These are phyloP conservation scores for Varecia variegata DNA, from an alignment of 2,797 vertebrate species.

Conservation along the genomic window DNA sequence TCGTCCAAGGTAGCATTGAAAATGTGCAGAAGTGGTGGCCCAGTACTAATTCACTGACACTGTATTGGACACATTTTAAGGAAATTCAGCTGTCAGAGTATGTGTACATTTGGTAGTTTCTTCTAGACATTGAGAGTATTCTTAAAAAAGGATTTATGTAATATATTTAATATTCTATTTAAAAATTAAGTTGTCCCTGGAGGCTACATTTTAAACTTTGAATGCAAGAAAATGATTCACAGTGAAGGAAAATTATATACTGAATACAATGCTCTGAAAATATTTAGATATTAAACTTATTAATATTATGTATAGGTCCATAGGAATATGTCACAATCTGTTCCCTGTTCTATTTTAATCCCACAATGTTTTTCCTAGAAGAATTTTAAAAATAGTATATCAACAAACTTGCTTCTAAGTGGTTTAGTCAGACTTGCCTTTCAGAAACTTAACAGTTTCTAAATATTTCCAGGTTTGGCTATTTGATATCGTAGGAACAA, in stretches of 20 bases:
- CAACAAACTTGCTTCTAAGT: constrained; percentile 29
- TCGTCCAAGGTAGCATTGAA: background rate
- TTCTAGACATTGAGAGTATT: background rate
- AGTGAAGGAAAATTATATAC: background rate
- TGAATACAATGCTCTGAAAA: background rate
- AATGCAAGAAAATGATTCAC: constrained; percentile 20
- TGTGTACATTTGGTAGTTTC: background rate
- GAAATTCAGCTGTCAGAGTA: background rate
- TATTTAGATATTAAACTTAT: constrained; percentile 4
- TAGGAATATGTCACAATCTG: background rate
- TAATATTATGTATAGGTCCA: background rate
- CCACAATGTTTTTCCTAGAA: background rate
- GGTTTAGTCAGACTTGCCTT: constrained; percentile 31
- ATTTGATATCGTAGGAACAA: background rate
- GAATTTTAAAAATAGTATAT: background rate
- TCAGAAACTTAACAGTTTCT: constrained; percentile 20
- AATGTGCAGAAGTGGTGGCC: background rate
- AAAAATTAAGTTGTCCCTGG: background rate
- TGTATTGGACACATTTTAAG: background rate
- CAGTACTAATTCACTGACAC: background rate
- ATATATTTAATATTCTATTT: background rate
- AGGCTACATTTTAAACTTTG: background rate
- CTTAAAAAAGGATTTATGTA: background rate
- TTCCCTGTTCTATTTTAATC: constrained; percentile 1
- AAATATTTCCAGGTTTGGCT: constrained; percentile 52